Evolutionary conservation across 2,888 invertebrate genomes (phyloP).

Genomic region (Melolontha melolontha): DNA sequence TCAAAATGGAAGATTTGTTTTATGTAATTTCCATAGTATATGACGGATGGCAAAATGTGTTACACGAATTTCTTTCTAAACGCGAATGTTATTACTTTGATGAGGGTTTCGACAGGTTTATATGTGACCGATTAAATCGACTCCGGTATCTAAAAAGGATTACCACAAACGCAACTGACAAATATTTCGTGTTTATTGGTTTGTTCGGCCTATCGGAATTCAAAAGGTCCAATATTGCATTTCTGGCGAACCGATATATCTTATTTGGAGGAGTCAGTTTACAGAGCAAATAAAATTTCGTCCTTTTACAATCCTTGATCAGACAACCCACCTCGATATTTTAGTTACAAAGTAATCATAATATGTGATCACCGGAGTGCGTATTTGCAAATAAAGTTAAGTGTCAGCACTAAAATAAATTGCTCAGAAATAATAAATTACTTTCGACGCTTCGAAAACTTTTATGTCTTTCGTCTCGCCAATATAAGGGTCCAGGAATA

Average conservation of each 20-base stretch:
- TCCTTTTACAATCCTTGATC: background rate
- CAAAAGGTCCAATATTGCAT: constrained; percentile 19
- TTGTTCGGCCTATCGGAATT: constrained; percentile 11
- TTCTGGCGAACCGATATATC: constrained; percentile 10
- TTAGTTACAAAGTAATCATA: constrained; percentile 8
- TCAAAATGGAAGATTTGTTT: no score
- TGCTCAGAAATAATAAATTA: no score
- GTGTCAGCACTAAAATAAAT: no score
- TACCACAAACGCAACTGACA: background rate
- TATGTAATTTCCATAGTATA: no score
- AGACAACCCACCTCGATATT: background rate
- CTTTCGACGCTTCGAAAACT: no score
- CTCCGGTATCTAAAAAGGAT: constrained; percentile 2
- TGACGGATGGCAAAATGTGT: no score
- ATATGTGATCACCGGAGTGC: background rate
- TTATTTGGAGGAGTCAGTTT: constrained; percentile 17
- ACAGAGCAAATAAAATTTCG: constrained; percentile 17
- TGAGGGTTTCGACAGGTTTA: constrained; percentile 33
- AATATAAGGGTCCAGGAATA: no score
- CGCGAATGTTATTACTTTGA: constrained; percentile 6
- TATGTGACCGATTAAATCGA: constrained; percentile 18
- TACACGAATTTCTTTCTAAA: background rate
- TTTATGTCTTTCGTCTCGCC: no score
- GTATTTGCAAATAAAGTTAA: background rate
- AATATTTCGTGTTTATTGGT: constrained; percentile 23